Conservation (phyloP, 2,113 vertebrate genomes). For the Lucifuga dentata region DNA sequence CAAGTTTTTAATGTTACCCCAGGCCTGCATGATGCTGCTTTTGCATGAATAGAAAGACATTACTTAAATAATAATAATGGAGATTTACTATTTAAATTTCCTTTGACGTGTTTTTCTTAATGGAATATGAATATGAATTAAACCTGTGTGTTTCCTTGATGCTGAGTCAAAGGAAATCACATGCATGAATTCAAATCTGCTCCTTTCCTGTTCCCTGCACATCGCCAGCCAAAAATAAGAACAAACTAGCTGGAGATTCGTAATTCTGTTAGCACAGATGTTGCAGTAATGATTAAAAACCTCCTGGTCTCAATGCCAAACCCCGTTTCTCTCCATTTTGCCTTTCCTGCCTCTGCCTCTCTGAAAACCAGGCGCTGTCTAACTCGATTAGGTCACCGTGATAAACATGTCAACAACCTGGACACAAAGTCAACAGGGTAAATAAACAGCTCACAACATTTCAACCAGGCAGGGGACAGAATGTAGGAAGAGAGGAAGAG, state of each 20-base stretch:
- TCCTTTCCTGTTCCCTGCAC: background rate
- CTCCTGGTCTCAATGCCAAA: slow-evolving; percentile 10
- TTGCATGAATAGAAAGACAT: background rate
- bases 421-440: slow-evolving; percentile 42
- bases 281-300: slow-evolving; percentile 15
- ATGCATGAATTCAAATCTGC: slow-evolving; percentile 17
- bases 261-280: slow-evolving; percentile 29
- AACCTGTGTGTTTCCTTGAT: too few species aligned
- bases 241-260: slow-evolving; percentile 9
- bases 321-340: slow-evolving; percentile 12
- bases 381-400: slow-evolving; percentile 31
- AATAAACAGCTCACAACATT: slow-evolving; percentile 29
- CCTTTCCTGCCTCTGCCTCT: slow-evolving; percentile 17
- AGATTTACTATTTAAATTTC: background rate
- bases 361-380: slow-evolving; percentile 37
- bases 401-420: slow-evolving; percentile 50
- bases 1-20: background rate
- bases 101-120: too few species aligned
- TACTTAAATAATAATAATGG: background rate
- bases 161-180: slow-evolving; percentile 15
- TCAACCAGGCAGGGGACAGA: slow-evolving; percentile 19
- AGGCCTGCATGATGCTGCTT: background rate
- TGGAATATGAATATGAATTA: too few species aligned
- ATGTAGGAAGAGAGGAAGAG: background rate
- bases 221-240: slow-evolving; percentile 15